Conservation (phyloP, 1,140 invertebrate genomes). For the Drosophila suzukii region DNA sequence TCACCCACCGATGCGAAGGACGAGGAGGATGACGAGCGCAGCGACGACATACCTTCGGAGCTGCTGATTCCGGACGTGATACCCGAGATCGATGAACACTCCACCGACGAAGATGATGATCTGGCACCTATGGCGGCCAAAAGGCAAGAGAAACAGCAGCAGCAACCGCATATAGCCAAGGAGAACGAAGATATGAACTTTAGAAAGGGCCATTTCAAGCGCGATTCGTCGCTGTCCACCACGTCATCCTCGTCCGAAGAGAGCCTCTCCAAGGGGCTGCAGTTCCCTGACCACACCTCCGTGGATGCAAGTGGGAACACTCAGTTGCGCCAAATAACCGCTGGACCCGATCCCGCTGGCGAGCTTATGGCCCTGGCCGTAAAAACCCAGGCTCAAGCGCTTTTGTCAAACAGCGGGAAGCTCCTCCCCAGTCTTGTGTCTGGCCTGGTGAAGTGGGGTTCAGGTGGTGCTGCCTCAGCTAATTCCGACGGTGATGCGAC, state of each 20-base stretch:
- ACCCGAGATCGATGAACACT: constrained; percentile 83
- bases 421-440: constrained; percentile 66
- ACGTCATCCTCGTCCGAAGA: constrained; percentile 83
- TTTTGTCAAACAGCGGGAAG: constrained; percentile 50
- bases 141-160: constrained; percentile 17
- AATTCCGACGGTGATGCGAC: constrained; percentile 2
- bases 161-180: constrained; percentile 14
- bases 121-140: constrained; percentile 55
- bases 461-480: constrained; percentile 4
- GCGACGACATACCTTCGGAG: constrained; percentile 81
- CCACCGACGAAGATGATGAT: constrained; percentile 79
- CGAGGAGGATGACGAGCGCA: constrained; percentile 73
- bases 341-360: constrained; percentile 17
- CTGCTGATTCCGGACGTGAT: constrained; percentile 78
- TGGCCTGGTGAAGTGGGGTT: constrained; percentile 69
- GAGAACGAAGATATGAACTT: constrained; percentile 65
- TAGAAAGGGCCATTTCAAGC: constrained; percentile 77
- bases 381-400: constrained; percentile 57
- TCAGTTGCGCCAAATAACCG: constrained; percentile 45
- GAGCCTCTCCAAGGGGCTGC: constrained; percentile 78
- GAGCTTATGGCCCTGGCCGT: constrained; percentile 58
- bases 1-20: constrained; percentile 63
- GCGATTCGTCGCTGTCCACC: constrained; percentile 76
- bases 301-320: constrained; percentile 43
- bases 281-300: constrained; percentile 75